Base-by-base conservation (phyloP, 1,140 invertebrate species). In the Temnothorax nylanderi region DNA sequence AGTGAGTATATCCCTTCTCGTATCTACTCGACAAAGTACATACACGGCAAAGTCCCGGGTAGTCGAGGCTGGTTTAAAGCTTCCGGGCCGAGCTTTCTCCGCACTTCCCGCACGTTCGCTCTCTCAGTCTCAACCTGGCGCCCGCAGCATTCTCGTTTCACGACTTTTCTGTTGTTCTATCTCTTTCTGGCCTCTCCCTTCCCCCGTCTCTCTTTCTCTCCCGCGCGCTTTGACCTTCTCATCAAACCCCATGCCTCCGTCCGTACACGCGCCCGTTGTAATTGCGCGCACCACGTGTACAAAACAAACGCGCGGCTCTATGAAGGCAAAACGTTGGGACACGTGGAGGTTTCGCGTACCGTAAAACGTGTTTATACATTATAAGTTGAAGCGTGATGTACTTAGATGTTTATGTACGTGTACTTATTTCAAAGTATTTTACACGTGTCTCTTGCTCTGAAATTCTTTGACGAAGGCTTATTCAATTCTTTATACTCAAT, bases 21-120 rank as follows among this genome's bases (percentile, higher is more conserved):
- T 90, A 92, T 89, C 87, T 87, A 90, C 88, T 92, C 86, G 88
- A 82, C 84, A 92, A 92, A 93, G 91, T 93, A 92, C 86, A 92
- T 85, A 92, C 85, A 62, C 87, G 85, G 89, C 86, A 88, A 92
- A 93, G 90, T 91, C 89, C 84, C 92, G 90, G 87, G 58, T 87
- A 88, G 92, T 90, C 87, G 87, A 90, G 91, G 91, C 89, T 90
- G 90, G 92, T 88, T 94, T 94, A 92, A 91, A 92, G 90, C 90
- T 93, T 93, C 92, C 91, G 89, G 90, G 80, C 47, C 47, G 64
- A 62, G 65, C 64, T 86, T 86, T 69, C 77, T 64, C 74, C n/a
- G 60, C n/a, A 85, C 77, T 88, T 86, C 74, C 77, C 71, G 80
- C 88, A 86, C 84, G 82, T 87, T 88, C 86, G 86, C 87, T 92